Evolutionary conservation across 2,113 vertebrate genomes (phyloP).

Genomic region (Ptilonorhynchus violaceus): DNA sequence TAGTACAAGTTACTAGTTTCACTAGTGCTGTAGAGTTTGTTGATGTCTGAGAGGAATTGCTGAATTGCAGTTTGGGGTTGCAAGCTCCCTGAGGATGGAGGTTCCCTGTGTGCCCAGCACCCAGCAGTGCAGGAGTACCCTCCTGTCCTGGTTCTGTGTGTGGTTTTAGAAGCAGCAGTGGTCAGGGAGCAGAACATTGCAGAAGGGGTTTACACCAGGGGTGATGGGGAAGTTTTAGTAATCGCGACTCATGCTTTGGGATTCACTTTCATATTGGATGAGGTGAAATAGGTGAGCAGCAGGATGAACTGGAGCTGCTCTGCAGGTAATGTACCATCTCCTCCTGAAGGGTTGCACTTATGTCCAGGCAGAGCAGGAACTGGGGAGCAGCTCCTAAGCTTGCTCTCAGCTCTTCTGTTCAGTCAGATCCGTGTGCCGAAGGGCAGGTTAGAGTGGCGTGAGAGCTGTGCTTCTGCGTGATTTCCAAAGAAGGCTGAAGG

Average conservation of each 20-base stretch:
- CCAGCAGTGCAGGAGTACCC: fast-evolving
- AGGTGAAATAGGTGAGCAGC: neutral
- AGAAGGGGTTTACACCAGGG: neutral
- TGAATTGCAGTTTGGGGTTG: neutral
- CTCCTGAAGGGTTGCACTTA: neutral
- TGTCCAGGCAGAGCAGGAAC: neutral
- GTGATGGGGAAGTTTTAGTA: neutral
- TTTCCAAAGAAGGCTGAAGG: neutral
- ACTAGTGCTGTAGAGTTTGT: too few relatives aligned
- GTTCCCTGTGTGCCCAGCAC: fast-evolving
- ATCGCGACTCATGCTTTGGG: fast-evolving
- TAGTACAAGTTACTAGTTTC: neutral
- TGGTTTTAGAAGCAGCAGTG: neutral
- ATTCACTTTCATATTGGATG: neutral
- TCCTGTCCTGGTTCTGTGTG: fast-evolving
- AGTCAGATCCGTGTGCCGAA: fast-evolving
- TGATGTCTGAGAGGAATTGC: neutral
- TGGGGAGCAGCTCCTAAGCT: neutral
- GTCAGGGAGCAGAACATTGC: neutral
- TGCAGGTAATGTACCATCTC: neutral
- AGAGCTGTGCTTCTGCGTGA: neutral
- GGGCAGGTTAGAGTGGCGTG: neutral
- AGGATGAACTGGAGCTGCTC: neutral
- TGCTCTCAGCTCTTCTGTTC: neutral
- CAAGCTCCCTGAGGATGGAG: neutral